phyloP scores from a whole-genome alignment of 2,888 invertebrate genomes.

The Drosophila mulleri region DNA sequence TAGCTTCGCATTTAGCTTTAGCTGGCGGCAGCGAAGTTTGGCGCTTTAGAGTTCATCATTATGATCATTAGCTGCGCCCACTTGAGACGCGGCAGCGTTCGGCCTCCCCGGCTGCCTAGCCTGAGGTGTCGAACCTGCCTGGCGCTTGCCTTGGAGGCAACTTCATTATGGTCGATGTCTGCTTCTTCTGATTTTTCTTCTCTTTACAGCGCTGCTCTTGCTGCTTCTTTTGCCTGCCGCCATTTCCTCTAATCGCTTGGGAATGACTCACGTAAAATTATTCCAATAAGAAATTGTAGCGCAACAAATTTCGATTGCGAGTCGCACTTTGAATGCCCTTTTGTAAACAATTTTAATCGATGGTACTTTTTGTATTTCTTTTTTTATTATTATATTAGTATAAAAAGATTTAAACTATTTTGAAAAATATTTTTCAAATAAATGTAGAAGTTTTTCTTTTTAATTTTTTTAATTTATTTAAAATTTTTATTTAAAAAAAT shows the following conservation, averaged over 20 bases:
- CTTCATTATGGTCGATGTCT: slow-evolving; percentile 9
- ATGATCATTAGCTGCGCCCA: slow-evolving; percentile 70
- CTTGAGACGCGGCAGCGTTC: slow-evolving; percentile 25
- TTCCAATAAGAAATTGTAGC: slow-evolving; percentile 53
- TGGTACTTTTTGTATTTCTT: no score
- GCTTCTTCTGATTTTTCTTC: background rate
- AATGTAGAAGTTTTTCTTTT: no score
- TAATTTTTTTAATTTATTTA: no score
- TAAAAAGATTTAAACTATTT: no score
- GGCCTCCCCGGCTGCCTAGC: slow-evolving; percentile 5
- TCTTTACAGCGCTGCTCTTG: background rate
- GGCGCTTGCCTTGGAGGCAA: slow-evolving; percentile 52
- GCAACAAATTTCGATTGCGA: slow-evolving; percentile 9
- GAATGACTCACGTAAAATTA: slow-evolving; percentile 73
- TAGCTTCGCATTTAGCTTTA: slow-evolving; percentile 62
- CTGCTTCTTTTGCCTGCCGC: slow-evolving; percentile 25
- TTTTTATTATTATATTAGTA: no score
- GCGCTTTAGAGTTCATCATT: slow-evolving; percentile 68
- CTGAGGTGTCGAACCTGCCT: slow-evolving; percentile 22
- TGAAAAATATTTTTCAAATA: no score
- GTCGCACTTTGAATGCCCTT: slow-evolving; percentile 33
- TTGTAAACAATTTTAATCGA: background rate
- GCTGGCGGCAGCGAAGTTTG: slow-evolving; percentile 60
- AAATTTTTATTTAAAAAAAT: no score
- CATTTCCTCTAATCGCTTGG: slow-evolving; percentile 56